phyloP scores from a whole-genome alignment of 2,888 invertebrate genomes.

The Pammene aurita region DNA sequence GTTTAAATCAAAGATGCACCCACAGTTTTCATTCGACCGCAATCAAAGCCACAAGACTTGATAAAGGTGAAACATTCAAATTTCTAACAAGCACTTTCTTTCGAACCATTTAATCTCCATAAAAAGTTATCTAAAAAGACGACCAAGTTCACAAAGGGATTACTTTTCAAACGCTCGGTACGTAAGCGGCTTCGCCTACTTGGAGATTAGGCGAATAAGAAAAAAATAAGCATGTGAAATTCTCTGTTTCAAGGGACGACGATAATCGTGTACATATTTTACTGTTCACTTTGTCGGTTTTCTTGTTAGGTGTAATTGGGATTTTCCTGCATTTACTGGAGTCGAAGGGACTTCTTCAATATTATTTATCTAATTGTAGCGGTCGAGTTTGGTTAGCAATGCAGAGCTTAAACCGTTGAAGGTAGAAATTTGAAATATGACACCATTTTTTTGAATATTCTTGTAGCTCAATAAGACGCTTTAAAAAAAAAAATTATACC shows the following conservation, averaged over 20 bases:
- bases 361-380: no score
- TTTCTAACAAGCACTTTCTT: constrained; percentile 38
- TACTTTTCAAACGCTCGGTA: constrained; percentile 62
- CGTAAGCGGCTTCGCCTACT: constrained; percentile 62
- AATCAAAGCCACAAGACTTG: constrained; percentile 21
- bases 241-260: constrained; percentile 12
- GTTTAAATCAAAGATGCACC: background rate
- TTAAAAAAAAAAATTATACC: no score
- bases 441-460: no score
- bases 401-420: no score
- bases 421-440: no score
- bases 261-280: constrained; percentile 35
- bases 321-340: background rate
- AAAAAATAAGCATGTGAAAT: constrained; percentile 33
- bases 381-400: no score
- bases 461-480: no score
- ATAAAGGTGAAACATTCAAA: constrained; percentile 33
- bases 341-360: background rate
- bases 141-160: constrained; percentile 50
- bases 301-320: constrained; percentile 26
- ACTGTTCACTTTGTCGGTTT: constrained; percentile 13
- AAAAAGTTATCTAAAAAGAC: constrained; percentile 38
- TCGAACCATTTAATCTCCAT: constrained; percentile 38
- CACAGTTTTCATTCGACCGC: background rate
- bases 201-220: constrained; percentile 59